Evolutionary conservation across 2,113 vertebrate genomes (phyloP).

Genomic region (Noturus placidus): DNA sequence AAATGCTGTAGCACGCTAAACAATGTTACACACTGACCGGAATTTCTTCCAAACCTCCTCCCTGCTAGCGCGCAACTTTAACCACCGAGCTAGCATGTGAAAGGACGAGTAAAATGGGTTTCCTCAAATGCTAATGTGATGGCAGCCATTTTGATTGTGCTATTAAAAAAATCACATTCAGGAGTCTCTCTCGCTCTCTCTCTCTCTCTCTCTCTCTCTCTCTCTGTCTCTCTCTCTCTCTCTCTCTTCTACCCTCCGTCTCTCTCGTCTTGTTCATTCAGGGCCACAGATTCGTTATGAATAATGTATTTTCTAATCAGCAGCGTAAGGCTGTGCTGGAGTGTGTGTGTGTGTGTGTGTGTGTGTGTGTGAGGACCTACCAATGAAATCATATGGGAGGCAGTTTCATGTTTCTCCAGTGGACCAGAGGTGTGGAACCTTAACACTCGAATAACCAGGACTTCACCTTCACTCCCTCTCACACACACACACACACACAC

Average conservation of each 20-base stretch:
- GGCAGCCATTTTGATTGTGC: slow-evolving; percentile 26
- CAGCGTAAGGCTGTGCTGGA: slow-evolving; percentile 35
- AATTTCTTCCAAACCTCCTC: neutral
- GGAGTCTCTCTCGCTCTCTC: neutral
- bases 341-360: slow-evolving; percentile 17
- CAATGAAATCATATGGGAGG: slow-evolving; percentile 34
- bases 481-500: neutral
- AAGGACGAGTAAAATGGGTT: neutral
- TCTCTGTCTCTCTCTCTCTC: neutral
- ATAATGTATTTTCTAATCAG: slow-evolving; percentile 60
- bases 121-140: slow-evolving; percentile 9
- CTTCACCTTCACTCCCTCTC: neutral
- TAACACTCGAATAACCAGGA: neutral
- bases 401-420: slow-evolving; percentile 12
- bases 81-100: neutral
- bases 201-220: neutral
- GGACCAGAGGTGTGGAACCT: slow-evolving; percentile 6
- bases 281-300: slow-evolving; percentile 52
- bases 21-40: neutral
- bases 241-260: neutral
- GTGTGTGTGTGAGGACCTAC: neutral
- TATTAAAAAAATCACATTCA: slow-evolving; percentile 12
- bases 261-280: slow-evolving; percentile 37
- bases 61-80: neutral
- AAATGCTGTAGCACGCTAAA: neutral